Evolutionary conservation across 2,888 invertebrate genomes (phyloP), one percentile per base, ranked within the genome.

Genomic region (Calliphora vomitoria): DNA sequence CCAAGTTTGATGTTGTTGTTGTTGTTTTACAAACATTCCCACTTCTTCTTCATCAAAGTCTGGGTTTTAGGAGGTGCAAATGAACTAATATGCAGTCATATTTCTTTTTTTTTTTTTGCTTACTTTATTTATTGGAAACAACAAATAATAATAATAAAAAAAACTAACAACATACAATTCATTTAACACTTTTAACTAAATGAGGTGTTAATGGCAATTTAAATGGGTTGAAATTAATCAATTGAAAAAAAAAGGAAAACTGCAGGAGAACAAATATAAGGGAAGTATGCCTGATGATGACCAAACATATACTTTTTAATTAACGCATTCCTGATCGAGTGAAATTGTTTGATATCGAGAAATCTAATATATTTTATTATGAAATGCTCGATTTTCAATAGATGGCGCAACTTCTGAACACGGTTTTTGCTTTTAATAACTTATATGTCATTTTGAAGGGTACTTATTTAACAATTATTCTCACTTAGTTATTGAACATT

Each of bases 211-310:
- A 87, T 82, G 44, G 55, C 62, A 18, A 71, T 83, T 84, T 84
- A 82, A 87, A 87, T 84, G 75, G 87, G 68, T 82, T 81, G 80
- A 81, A 87, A 82, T 87, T 78, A 84, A 87, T 84, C 84, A 81
- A 62, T 44, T 74, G 71, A 35, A 72, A 64, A n/a, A 55, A 50
- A 13, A 3, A 44, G 3, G 3, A 20, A 10, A 8, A 62, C 35
- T 35, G 3, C 13, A 50, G 15, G 2, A 15, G 25, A 58, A 60
- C 15, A 41, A 31, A 64, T 25, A 2, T 25, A 25, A 25, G 25
- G 25, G 25, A 74, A n/a, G 50, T 13, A 44, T 44, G 44, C 44
- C 44, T 3, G 13, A 44, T 13, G 35, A 4, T 35, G 25, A n/a
- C n/a, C n/a, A n/a, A n/a, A n/a, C n/a, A n/a, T n/a, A n/a, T n/a